A percentile compares a stretch with the other conserved stretches of the same genome.
Evolutionary conservation across 2,888 invertebrate species (phyloP).

Genomic region (Drosophila kambysellisi): DNA sequence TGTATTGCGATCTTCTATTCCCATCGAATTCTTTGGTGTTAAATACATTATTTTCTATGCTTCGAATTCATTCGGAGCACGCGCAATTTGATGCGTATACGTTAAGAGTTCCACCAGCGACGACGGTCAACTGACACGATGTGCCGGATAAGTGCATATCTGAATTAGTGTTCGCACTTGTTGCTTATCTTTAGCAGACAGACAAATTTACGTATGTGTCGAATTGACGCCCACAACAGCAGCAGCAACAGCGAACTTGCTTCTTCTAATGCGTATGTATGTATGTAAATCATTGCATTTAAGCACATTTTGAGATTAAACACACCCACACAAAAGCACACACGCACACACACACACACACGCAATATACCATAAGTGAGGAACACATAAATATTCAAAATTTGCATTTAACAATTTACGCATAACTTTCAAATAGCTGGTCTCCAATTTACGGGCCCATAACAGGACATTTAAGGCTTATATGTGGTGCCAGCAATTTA

Average conservation of each 20-base stretch:
- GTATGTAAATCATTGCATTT: slow-evolving; percentile 38
- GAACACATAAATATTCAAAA: slow-evolving; percentile 57
- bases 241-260: slow-evolving; percentile 27
- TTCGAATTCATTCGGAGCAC: slow-evolving; percentile 8
- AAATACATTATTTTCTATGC: slow-evolving; percentile 25
- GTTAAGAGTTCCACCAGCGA: slow-evolving; percentile 2
- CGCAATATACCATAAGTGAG: slow-evolving; percentile 29
- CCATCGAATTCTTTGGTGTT: slow-evolving; percentile 29
- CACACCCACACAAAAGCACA: slow-evolving; percentile 17
- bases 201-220: slow-evolving; percentile 30
- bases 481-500: slow-evolving; percentile 10
- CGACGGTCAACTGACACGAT: slow-evolving; percentile 7
- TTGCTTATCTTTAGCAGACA: slow-evolving; percentile 44
- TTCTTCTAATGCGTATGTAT: slow-evolving; percentile 10
- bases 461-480: slow-evolving; percentile 37
- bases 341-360: slow-evolving; percentile 5
- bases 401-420: slow-evolving; percentile 33
- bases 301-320: slow-evolving; percentile 37
- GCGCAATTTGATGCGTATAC: slow-evolving; percentile 8
- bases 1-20: slow-evolving; percentile 39
- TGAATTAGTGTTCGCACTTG: slow-evolving; percentile 36
- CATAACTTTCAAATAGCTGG: slow-evolving; percentile 30
- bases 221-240: slow-evolving; percentile 44
- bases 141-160: slow-evolving; percentile 22
- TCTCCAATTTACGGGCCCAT: slow-evolving; percentile 33